Percentiles rank a stretch among this genome's conserved stretches.
These are phyloP conservation scores for Fratercula arctica DNA, from an alignment of 2,797 vertebrate species.

Conservation along the genomic window DNA sequence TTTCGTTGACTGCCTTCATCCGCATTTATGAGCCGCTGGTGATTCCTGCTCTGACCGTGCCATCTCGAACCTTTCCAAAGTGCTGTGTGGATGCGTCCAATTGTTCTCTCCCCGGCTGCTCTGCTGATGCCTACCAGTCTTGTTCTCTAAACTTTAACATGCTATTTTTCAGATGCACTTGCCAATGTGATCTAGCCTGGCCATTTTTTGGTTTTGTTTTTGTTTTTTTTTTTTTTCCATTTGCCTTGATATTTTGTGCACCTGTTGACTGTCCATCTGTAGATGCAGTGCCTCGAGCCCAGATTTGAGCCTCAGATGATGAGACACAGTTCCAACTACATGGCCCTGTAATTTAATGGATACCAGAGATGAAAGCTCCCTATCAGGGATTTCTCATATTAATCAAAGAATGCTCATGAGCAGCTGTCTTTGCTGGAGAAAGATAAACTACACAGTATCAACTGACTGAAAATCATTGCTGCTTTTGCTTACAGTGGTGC, in stretches of 20 bases:
- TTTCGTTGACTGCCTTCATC: not conserved
- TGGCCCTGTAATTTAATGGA: not conserved
- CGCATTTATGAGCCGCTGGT: not conserved
- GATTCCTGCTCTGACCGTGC: not conserved
- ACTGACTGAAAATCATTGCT: conserved; percentile 3
- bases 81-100: accelerated
- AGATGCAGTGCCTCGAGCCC: not conserved
- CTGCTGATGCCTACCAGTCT: not conserved
- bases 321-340: not conserved
- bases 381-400: not conserved
- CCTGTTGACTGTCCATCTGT: not conserved
- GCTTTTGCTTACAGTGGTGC: conserved; percentile 27
- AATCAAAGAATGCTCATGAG: not conserved
- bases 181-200: not conserved
- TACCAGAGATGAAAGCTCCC: not conserved
- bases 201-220: not conserved
- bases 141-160: not conserved
- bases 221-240: not conserved
- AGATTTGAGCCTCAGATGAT: not conserved
- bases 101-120: not conserved
- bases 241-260: not conserved
- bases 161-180: not conserved
- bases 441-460: conserved; percentile 17
- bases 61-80: not conserved
- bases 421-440: conserved; percentile 5